Evolutionary conservation across 2,888 invertebrate genomes (phyloP), one percentile per base, ranked within the genome.

Genomic region (Nomada ferruginata): DNA sequence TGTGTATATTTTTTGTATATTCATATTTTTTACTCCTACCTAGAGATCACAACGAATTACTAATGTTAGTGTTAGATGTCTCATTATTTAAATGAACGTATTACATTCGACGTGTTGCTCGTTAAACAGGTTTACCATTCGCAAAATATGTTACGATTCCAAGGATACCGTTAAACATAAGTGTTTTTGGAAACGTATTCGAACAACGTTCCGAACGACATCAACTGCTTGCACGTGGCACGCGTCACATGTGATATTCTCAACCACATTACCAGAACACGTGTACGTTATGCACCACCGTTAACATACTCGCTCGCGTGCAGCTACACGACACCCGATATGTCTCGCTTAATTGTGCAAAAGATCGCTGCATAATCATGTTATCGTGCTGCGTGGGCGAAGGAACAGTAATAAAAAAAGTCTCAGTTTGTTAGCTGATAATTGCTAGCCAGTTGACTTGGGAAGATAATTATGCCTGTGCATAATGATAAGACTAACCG

Each of bases 241-340:
- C 76, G 72, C 66, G 79, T 83, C 85, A 72, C 82, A 69, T 69
- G 79, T 69, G 76, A 85, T 85, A 65, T 76, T 55, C 60, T 55
- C 70, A 73, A 82, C 71, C 73, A 85, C 76, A 76, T 83, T 78
- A 75, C 59, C 71, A 69, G 63, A 76, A 72, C 82, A 64, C 76
- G 83, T 71, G 82, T 69, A 76, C 23, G 60, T 71, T 66, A 52
- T 81, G 78, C 77, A 78, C 65, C 82, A 64, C 72, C 69, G 82
- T 85, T 85, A 79, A 73, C 84, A 68, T 69, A 77, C 61, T 55
- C 61, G 79, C 69, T 82, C 85, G 65, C 72, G 72, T 79, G 85
- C 71, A 73, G 55, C 66, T 68, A 73, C 83, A 84, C 69, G 84
- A 84, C 76, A 84, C 66, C 55, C 76, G 76, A 82, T 81, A 76